Percentiles rank a stretch among this genome's conserved stretches.
phyloP scores from a whole-genome alignment of 1,140 invertebrate genomes.

The Drosophila auraria region DNA sequence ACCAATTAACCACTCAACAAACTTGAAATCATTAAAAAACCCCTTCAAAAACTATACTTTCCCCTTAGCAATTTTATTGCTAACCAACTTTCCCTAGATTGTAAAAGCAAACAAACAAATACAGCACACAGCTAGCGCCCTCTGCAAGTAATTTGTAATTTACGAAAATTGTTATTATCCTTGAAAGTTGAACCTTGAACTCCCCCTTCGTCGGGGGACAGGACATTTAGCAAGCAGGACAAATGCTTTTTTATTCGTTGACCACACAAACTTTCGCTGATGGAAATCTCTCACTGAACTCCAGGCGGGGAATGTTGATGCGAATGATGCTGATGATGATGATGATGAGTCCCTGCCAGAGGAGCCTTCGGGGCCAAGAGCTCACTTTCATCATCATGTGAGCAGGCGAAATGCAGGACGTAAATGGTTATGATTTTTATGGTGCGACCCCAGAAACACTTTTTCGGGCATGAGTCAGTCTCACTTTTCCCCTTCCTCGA shows the following conservation, averaged over 20 bases:
- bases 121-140: background rate
- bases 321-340: conserved; percentile 15
- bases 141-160: conserved; percentile 74
- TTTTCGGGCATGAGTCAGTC: conserved; percentile 61
- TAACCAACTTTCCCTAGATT: background rate
- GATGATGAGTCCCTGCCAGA: conserved; percentile 31
- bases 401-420: conserved; percentile 31
- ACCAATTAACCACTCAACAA: background rate
- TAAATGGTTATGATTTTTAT: conserved; percentile 83
- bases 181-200: conserved; percentile 52
- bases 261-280: conserved; percentile 45
- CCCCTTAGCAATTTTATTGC: too few species aligned
- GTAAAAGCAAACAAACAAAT: background rate
- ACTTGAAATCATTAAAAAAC: too few species aligned
- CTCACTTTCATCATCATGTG: conserved; percentile 4
- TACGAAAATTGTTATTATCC: conserved; percentile 78
- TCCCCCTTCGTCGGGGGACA: conserved; percentile 9
- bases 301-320: background rate
- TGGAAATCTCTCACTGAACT: conserved; percentile 48
- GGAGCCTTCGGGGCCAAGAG: conserved; percentile 5
- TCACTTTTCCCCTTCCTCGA: background rate
- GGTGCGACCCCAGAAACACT: conserved; percentile 62
- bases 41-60: background rate
- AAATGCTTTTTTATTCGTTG: conserved; percentile 68
- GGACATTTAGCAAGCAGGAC: conserved; percentile 41